Base-by-base conservation (phyloP, 2,888 invertebrate genomes). In the Clitarchus hookeri region DNA sequence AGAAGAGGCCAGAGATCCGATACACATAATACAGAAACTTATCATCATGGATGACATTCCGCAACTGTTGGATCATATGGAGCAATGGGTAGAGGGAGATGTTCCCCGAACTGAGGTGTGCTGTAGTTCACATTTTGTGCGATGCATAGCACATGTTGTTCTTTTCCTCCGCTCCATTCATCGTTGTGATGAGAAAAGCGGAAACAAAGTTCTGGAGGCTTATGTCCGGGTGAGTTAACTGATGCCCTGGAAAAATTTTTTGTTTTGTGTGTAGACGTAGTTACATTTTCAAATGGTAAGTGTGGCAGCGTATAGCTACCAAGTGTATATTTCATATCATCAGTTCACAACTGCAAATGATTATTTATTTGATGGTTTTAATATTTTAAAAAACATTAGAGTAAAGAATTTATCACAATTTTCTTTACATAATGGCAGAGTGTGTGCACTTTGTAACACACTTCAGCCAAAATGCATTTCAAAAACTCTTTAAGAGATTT, bases 111-210 rank as follows among this genome's bases (percentile, higher is more conserved):
- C 26, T 9, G 65, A 65, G n/a, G 19, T 19, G 19, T 65, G 65
- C 65, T 82, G 82, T 8, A 85, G 86, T 84, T 85, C 88, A 25
- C 89, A 93, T 89, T 94, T 96, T 88, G 91, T 97, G 53, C 92
- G 98, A 88, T 98, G 98, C 89, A 92, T 97, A 88, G 95, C 97
- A 9, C 98, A 98, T 91, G 92, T 98, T 85, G 94, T 97, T 23
- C 92, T 98, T 8, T 95, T 98, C 89, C 93, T 98, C 88, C 94
- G 97, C 83, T 94, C 95, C 89, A 95, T 97, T 90, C 97, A 97
- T 0, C 95, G 95, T 89, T 93, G 94, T 86, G 93, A 94, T 26
- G 94, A 95, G 90, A 95, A 96, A 88, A 92, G 95, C 86, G 96
- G 96, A 27, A 96, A 97, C 90, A 93, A 94, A 89, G 94, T 98